Evolutionary conservation across 1,140 invertebrate species (phyloP).

Genomic region (Oncopeltus fasciatus): DNA sequence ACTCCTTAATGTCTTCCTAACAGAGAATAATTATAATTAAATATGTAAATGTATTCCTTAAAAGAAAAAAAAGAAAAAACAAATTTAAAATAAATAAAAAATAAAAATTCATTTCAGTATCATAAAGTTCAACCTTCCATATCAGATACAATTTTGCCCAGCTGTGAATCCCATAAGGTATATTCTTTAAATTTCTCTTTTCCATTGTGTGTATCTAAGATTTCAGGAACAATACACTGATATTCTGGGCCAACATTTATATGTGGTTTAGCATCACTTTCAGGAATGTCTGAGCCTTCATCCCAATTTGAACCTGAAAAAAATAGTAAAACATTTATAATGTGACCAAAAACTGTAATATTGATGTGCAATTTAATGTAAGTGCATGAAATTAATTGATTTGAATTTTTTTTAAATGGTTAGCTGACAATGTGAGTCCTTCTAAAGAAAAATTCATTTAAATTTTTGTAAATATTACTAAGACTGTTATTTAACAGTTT

Average conservation of each 20-base stretch:
- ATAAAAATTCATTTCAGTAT: not conserved
- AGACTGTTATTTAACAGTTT: too few relatives aligned
- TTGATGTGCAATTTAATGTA: too few relatives aligned
- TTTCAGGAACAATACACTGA: slow-evolving; percentile 66
- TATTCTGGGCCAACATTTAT: slow-evolving; percentile 83
- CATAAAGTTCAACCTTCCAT: not conserved
- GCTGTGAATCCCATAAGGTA: slow-evolving; percentile 72
- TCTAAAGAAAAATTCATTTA: too few relatives aligned
- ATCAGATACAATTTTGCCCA: slow-evolving; percentile 36
- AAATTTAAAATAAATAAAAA: not conserved
- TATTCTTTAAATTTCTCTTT: slow-evolving; percentile 45
- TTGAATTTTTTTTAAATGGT: too few relatives aligned
- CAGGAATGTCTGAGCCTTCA: slow-evolving; percentile 21
- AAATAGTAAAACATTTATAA: too few relatives aligned
- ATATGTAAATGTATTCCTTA: not conserved
- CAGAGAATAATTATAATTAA: too few relatives aligned
- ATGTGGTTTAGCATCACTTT: slow-evolving; percentile 42
- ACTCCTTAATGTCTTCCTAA: too few relatives aligned
- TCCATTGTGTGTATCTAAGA: slow-evolving; percentile 33
- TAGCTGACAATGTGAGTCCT: too few relatives aligned
- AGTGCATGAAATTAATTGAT: too few relatives aligned
- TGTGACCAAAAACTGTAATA: too few relatives aligned
- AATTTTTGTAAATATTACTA: too few relatives aligned
- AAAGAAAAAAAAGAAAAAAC: not conserved
- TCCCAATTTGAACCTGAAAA: slow-evolving; percentile 10